Conservation (phyloP, 37 sponge, comb jelly and placozoan genomes). For the Ianthella basta region DNA sequence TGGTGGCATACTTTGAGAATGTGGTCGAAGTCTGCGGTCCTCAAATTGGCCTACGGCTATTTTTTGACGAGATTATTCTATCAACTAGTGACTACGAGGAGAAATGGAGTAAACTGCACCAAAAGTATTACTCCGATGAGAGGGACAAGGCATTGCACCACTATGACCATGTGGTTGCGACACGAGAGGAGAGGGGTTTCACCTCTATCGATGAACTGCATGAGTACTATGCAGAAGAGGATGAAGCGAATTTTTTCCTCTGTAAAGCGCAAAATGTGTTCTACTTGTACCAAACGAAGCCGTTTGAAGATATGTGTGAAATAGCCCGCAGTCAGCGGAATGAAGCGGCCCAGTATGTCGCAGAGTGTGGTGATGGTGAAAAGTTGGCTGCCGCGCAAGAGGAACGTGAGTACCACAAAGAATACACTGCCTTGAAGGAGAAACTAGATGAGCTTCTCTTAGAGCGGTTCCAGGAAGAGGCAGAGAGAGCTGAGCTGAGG, state of each 20-base stretch:
- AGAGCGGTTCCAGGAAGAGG: constrained; percentile 24
- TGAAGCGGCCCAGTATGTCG: constrained; percentile 13
- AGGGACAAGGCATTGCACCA: neutral
- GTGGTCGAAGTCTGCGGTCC: constrained; percentile 16
- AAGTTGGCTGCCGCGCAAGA: constrained; percentile 28
- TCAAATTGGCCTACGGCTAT: constrained; percentile 27
- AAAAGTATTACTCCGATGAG: constrained; percentile 29
- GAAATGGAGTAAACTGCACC: constrained; percentile 45
- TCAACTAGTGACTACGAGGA: constrained; percentile 39
- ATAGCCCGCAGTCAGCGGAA: constrained; percentile 27
- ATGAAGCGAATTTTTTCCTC: constrained; percentile 32
- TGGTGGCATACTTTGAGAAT: constrained; percentile 22
- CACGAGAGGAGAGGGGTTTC: neutral
- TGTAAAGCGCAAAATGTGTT: constrained; percentile 14
- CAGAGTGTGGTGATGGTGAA: neutral
- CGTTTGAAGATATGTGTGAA: constrained; percentile 52
- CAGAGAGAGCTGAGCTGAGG: constrained; percentile 42
- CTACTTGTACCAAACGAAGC: constrained; percentile 38
- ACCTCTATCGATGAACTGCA: constrained; percentile 37
- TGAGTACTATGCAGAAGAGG: constrained; percentile 47
- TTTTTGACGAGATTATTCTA: constrained; percentile 13
- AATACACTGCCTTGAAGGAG: constrained; percentile 29
- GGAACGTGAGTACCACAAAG: constrained; percentile 35
- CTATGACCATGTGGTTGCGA: constrained; percentile 28
- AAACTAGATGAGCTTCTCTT: constrained; percentile 14